Evolutionary conservation across 2,888 invertebrate species (phyloP).

Genomic region (Sarcophaga rosellei): DNA sequence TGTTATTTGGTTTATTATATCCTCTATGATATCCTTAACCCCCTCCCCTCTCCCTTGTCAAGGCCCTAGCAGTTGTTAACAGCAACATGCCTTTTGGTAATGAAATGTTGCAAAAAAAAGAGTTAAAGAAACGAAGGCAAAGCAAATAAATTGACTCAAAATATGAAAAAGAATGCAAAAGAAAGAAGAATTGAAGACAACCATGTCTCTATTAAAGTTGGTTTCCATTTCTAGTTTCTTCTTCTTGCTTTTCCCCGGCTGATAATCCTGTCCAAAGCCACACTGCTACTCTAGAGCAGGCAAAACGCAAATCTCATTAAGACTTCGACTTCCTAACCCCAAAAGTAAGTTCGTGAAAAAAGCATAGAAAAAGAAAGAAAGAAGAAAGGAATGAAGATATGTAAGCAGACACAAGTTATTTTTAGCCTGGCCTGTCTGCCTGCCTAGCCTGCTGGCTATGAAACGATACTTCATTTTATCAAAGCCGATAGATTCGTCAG

Average conservation of each 20-base stretch:
- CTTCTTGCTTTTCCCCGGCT: background rate
- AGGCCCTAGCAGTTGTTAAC: background rate
- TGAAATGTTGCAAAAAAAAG: conserved; percentile 26
- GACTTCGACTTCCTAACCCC: conserved; percentile 66
- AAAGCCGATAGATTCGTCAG: conserved; percentile 69
- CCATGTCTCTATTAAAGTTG: conserved; percentile 60
- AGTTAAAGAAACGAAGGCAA: background rate
- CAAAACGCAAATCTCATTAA: conserved; percentile 67
- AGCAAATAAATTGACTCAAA: background rate
- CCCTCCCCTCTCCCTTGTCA: background rate
- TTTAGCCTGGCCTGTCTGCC: conserved; percentile 37
- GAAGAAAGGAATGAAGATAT: too few species aligned
- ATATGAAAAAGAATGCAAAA: conserved; percentile 10
- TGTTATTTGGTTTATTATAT: conserved; percentile 54
- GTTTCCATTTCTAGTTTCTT: conserved; percentile 32
- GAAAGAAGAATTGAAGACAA: conserved; percentile 26
- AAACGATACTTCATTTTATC: conserved; percentile 67
- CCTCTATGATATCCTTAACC: background rate
- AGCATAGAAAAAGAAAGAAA: background rate
- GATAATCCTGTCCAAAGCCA: background rate
- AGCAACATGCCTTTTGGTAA: conserved; percentile 56
- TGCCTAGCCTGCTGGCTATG: conserved; percentile 45
- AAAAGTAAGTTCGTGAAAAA: conserved; percentile 36
- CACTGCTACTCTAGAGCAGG: conserved; percentile 18
- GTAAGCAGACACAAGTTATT: conserved; percentile 37